Percentiles rank a stretch among this genome's conserved stretches.
These are phyloP conservation scores for Neosilurus mollespiculum DNA, from an alignment of 2,797 vertebrate genomes.

Conservation along the genomic window DNA sequence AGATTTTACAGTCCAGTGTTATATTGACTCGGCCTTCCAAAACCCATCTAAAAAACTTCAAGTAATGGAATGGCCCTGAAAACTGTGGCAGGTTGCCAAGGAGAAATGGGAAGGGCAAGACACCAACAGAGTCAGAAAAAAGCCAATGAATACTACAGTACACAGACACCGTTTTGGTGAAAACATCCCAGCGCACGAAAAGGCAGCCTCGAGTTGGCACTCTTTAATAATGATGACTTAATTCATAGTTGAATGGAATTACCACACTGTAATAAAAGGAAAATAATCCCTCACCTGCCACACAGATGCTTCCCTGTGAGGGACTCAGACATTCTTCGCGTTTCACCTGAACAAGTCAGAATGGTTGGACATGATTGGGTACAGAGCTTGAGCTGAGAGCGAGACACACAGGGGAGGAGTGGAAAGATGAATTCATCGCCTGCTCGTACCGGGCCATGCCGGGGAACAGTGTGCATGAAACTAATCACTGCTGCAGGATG, in stretches of 20 bases:
- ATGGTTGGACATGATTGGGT: slow-evolving; percentile 15
- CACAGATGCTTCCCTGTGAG: background rate
- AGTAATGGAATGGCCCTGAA: background rate
- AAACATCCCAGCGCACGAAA: too few relatives aligned
- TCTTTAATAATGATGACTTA: background rate
- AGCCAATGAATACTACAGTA: background rate
- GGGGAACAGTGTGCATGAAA: slow-evolving; percentile 24
- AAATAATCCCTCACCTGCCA: slow-evolving; percentile 8
- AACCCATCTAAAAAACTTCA: slow-evolving; percentile 1
- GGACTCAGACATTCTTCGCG: background rate
- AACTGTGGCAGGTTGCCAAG: slow-evolving; percentile 3
- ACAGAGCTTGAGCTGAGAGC: slow-evolving; percentile 4
- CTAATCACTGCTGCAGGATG: slow-evolving; percentile 54
- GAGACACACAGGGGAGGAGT: slow-evolving; percentile 43
- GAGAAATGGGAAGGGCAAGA: slow-evolving; percentile 11
- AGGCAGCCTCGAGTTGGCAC: background rate
- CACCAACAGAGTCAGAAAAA: background rate
- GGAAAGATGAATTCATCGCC: slow-evolving; percentile 53
- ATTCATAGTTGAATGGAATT: background rate
- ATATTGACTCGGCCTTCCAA: slow-evolving; percentile 6
- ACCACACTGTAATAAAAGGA: background rate
- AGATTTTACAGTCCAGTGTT: background rate
- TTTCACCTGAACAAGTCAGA: slow-evolving; percentile 25
- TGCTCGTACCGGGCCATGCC: slow-evolving; percentile 26
- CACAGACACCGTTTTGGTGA: too few relatives aligned